Evolutionary conservation across 2,113 vertebrate species (phyloP), one percentile per base, ranked within the genome.

Genomic region (Pygoscelis antarcticus): DNA sequence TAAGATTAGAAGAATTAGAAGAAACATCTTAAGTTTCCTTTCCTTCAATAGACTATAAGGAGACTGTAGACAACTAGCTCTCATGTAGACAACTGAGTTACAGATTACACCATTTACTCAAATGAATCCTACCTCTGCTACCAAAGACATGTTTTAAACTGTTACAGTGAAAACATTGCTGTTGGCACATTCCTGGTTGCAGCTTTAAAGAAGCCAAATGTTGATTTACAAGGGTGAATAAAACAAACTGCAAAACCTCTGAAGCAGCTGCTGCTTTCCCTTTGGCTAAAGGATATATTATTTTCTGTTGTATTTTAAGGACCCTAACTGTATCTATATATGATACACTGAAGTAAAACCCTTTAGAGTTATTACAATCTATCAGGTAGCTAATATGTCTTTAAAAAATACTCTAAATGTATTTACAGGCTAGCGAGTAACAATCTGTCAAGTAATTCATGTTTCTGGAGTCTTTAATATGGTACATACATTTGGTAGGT

Each of bases 391-490:
- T 97, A 91, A 90, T 83, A 85, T 6, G 52, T 74, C 80, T 97
- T 97, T 90, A 4, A 92, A 96, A 94, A 96, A 83, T 77, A 76
- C 44, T 91, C 81, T 93, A 46, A 87, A 89, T 87, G 10, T 94
- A 83, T 93, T 96, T 93, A 95, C 40, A 69, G 38, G 65, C 26
- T 79, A 89, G n/a, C 94, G 58, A 96, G 49, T 65, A 95, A 96
- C 44, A 92, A 86, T 92, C 61, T 91, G 68, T 89, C 69, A 91
- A 69, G 52, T 40, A 94, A 94, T 85, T 90, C 64, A n/a, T 64
- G 69, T 84, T 96, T 91, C 86, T 88, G 54, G 93, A 85, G 42
- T 84, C 64, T 95, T 85, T 95, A 92, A 94, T 95, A 83, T 5
- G 25, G 71, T 93, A 86, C 57, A 71, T 90, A 78, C 8, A 51